Base-by-base conservation (phyloP, 2,888 invertebrate species). In the Xestia sexstrigata region DNA sequence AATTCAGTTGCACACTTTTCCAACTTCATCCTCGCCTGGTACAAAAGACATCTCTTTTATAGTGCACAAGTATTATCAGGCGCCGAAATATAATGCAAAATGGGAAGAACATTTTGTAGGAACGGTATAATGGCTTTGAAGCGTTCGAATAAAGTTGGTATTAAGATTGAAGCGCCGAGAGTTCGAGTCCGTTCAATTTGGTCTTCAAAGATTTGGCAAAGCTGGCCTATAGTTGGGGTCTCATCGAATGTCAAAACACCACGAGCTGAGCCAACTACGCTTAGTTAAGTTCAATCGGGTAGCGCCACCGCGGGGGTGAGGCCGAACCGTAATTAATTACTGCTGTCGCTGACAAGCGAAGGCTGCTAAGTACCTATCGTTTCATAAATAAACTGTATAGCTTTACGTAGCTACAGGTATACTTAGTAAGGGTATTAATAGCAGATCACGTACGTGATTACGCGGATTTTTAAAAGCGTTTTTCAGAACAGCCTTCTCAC, bases 271-370 rank as follows among this genome's bases (percentile, higher is more conserved):
- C 91, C 88, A 90, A 90, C 91, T 91, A 92, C 92, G 94, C 92
- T 94, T 93, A 94, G 95, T 95, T 95, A 93, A 92, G 93, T 94
- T 92, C 93, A 92, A 94, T 93, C 92, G 92, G 90, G 90, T 85
- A 89, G 88, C 83, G 88, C 83, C 83, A 89, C 83, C 82, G 88
- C 86, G 88, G 89, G 88, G 89, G 90, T 90, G 90, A 89, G 91
- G 87, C 84, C 90, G 90, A 92, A 93, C 92, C 91, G 93, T 95
- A 95, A 96, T 96, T 96, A 96, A 96, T 96, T 96, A 95, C 94
- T 88, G 91, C 94, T 95, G 94, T 91, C 92, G 93, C 92, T 93
- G 94, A 94, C 95, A 96, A 94, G 93, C 93, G 92, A 91, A 92
- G 91, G 93, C 91, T 92, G 91, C 89, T 91, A 92, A 92, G 93